Evolutionary conservation across 1,140 invertebrate genomes (phyloP).

Genomic region (Belonocnema kinseyi): DNA sequence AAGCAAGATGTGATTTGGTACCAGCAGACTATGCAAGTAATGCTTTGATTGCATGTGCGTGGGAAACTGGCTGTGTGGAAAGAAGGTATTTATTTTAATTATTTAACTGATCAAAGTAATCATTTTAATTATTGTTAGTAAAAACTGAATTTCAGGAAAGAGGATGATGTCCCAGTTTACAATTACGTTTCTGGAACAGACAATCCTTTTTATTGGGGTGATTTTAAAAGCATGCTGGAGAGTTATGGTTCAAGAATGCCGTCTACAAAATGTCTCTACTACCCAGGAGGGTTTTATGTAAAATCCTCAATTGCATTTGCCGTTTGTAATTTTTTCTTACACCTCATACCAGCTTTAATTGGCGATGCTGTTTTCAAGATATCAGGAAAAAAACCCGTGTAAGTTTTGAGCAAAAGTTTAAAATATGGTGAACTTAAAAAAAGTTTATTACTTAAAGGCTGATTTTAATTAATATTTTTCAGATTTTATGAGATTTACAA

Average conservation of each 20-base stretch:
- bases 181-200: constrained; percentile 83
- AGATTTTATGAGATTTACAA: constrained; percentile 41
- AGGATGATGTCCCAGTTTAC: constrained; percentile 78
- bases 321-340: constrained; percentile 76
- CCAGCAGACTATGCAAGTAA: constrained; percentile 82
- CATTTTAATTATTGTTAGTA: not conserved
- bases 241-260: constrained; percentile 75
- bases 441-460: not conserved
- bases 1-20: constrained; percentile 78
- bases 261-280: constrained; percentile 77
- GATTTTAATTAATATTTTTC: constrained; percentile 29
- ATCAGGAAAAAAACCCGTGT: constrained; percentile 79
- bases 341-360: constrained; percentile 79
- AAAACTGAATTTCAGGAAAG: constrained; percentile 47
- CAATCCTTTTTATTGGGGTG: constrained; percentile 80
- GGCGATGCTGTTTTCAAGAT: constrained; percentile 76
- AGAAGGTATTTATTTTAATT: constrained; percentile 35
- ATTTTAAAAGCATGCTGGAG: constrained; percentile 75
- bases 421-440: not conserved
- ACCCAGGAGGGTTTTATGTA: constrained; percentile 75
- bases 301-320: constrained; percentile 75
- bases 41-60: constrained; percentile 78
- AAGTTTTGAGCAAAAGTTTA: constrained; percentile 48
- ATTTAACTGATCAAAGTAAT: not conserved
- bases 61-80: constrained; percentile 61